Conservation (phyloP, 2,797 vertebrate genomes). For the Protosalanx chinensis region DNA sequence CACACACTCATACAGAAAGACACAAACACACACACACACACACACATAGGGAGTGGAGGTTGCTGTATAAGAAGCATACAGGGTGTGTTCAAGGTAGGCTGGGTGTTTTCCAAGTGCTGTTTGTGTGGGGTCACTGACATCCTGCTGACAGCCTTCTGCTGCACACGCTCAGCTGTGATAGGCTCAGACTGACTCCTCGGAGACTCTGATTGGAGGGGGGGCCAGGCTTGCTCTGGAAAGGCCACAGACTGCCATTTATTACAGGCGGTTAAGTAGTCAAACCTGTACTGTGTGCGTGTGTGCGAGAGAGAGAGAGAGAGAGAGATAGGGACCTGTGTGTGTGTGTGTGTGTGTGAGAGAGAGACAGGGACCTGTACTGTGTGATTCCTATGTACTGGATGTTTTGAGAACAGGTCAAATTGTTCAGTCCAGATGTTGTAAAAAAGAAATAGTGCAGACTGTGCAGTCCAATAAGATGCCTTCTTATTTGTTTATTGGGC, state of each 20-base stretch:
- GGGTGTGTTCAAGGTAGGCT: not conserved
- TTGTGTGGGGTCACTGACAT: not conserved
- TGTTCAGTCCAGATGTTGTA: slow-evolving; percentile 14
- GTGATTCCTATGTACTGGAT: too few relatives aligned
- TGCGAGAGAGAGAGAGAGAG: not conserved
- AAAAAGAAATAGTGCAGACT: slow-evolving; percentile 22
- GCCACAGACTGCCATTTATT: not conserved
- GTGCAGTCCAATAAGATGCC: slow-evolving; percentile 21
- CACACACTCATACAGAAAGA: not conserved
- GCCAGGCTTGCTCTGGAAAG: slow-evolving; percentile 3
- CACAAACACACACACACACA: not conserved
- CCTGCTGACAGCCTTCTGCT: not conserved
- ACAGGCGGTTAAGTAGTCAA: not conserved
- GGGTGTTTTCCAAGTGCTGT: not conserved
- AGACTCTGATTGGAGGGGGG: not conserved
- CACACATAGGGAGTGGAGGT: not conserved
- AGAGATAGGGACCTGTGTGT: not conserved
- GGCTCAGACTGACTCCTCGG: too few relatives aligned
- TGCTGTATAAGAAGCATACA: not conserved
- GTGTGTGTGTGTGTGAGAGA: slow-evolving; percentile 11
- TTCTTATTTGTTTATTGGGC: slow-evolving; percentile 50
- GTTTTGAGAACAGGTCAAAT: slow-evolving; percentile 16
- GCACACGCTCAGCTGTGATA: too few relatives aligned
- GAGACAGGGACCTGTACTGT: too few relatives aligned
- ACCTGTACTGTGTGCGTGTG: not conserved